Conservation (phyloP, 2,797 vertebrate species). For the Artibeus lituratus region DNA sequence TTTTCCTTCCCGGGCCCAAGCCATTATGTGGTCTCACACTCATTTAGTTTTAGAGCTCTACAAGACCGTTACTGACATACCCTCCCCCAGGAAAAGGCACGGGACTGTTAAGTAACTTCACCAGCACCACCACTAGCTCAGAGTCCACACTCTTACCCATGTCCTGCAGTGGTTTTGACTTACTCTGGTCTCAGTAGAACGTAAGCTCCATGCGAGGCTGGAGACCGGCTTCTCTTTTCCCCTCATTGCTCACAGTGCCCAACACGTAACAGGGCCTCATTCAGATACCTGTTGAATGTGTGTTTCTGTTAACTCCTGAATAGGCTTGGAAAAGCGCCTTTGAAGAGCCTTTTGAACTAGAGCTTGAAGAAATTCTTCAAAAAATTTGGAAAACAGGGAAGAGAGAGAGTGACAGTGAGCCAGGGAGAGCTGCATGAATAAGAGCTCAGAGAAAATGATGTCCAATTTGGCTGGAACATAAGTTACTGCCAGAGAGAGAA, state of each 20-base stretch:
- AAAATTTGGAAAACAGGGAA: neutral
- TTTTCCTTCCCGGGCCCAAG: neutral
- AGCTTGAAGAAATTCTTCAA: conserved; percentile 2
- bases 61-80: neutral
- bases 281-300: neutral
- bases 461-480: neutral
- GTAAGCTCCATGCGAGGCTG: neutral
- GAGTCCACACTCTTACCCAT: neutral
- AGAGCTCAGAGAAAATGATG: neutral
- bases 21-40: neutral
- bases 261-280: neutral
- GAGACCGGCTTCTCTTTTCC: neutral
- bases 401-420: neutral
- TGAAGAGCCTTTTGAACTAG: neutral
- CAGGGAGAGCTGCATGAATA: neutral
- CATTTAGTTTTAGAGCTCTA: neutral
- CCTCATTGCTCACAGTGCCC: neutral
- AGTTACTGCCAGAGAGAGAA: neutral
- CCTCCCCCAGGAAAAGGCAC: neutral
- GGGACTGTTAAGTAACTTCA: neutral
- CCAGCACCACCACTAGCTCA: neutral
- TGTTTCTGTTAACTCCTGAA: neutral
- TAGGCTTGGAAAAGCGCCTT: neutral
- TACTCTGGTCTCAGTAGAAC: neutral
- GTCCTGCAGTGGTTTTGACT: neutral